A percentile compares a stretch with the other conserved stretches of the same genome.
phyloP scores from a whole-genome alignment of 2,888 invertebrate species.

The Cheilosia impressa region DNA sequence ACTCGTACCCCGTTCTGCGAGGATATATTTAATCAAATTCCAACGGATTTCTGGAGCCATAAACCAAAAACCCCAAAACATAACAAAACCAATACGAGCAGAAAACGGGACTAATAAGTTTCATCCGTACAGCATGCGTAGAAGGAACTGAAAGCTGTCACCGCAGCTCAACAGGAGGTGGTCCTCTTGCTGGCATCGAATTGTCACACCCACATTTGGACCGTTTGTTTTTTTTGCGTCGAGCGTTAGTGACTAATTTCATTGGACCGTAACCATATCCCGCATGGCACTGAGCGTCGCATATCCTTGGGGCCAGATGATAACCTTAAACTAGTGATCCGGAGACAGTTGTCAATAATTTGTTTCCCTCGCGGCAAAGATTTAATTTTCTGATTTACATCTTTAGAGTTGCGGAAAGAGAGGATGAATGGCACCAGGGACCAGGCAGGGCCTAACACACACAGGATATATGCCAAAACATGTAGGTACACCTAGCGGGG shows the following conservation, averaged over 20 bases:
- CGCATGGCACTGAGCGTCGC: constrained; percentile 34
- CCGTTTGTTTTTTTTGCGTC: neutral
- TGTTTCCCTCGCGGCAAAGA: constrained; percentile 27
- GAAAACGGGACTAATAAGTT: constrained; percentile 71
- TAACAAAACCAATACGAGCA: constrained; percentile 38
- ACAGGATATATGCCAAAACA: constrained; percentile 52
- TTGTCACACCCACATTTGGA: constrained; percentile 72
- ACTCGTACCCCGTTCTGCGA: constrained; percentile 7
- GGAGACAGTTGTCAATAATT: constrained; percentile 70
- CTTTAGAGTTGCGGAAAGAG: constrained; percentile 14
- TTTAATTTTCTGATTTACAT: constrained; percentile 58
- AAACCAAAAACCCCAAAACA: constrained; percentile 48
- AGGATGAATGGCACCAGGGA: neutral
- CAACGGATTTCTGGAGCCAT: constrained; percentile 51
- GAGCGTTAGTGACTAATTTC: constrained; percentile 71
- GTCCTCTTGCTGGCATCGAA: constrained; percentile 42
- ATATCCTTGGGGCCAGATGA: constrained; percentile 62
- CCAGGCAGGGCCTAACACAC: neutral
- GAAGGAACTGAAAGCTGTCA: constrained; percentile 61
- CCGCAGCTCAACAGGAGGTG: constrained; percentile 72
- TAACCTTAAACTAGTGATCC: constrained; percentile 70
- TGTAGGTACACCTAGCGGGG: constrained; percentile 1
- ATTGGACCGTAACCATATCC: constrained; percentile 46
- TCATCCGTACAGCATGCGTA: constrained; percentile 28
- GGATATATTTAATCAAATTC: constrained; percentile 68